A percentile compares a stretch with the other conserved stretches of the same genome.
phyloP scores from a whole-genome alignment of 2,888 invertebrate genomes.

The Nomada ruficornis region DNA sequence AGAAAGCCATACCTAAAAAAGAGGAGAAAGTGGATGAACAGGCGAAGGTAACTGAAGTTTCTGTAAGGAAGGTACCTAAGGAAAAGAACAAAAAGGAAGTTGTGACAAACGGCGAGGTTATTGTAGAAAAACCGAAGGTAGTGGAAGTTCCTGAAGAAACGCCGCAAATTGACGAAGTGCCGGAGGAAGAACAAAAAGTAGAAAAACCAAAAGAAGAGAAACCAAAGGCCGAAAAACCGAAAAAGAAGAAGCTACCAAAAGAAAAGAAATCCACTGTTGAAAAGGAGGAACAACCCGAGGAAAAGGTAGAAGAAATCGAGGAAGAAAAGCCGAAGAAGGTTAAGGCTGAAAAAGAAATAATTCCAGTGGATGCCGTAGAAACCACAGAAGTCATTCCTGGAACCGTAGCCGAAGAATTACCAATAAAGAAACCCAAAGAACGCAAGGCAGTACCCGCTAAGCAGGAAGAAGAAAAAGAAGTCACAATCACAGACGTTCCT shows the following conservation, averaged over 20 bases:
- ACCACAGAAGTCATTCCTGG: constrained; percentile 67
- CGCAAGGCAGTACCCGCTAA: constrained; percentile 60
- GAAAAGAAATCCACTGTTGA: constrained; percentile 68
- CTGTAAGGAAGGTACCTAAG: constrained; percentile 79
- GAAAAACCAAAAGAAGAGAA: constrained; percentile 71
- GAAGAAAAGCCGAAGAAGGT: constrained; percentile 57
- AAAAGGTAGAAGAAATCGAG: constrained; percentile 68
- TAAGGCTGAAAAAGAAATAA: constrained; percentile 57
- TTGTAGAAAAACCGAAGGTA: constrained; percentile 38
- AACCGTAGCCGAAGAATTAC: constrained; percentile 51
- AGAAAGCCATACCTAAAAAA: constrained; percentile 67
- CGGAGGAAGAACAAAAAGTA: constrained; percentile 7
- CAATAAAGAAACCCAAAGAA: constrained; percentile 51
- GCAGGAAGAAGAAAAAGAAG: constrained; percentile 74
- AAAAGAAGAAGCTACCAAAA: constrained; percentile 67
- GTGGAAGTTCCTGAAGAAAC: constrained; percentile 30
- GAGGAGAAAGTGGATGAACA: constrained; percentile 81
- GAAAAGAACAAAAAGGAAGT: constrained; percentile 80
- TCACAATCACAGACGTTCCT: constrained; percentile 64
- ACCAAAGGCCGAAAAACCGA: constrained; percentile 68
- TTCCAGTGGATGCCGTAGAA: constrained; percentile 65
- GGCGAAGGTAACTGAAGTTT: constrained; percentile 74
- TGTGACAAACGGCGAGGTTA: constrained; percentile 63
- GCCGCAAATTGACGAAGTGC: constrained; percentile 2
- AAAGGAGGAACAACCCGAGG: constrained; percentile 65